These are phyloP conservation scores for Phymastichus coffea DNA, from an alignment of 1,140 invertebrate genomes.

Conservation along the genomic window DNA sequence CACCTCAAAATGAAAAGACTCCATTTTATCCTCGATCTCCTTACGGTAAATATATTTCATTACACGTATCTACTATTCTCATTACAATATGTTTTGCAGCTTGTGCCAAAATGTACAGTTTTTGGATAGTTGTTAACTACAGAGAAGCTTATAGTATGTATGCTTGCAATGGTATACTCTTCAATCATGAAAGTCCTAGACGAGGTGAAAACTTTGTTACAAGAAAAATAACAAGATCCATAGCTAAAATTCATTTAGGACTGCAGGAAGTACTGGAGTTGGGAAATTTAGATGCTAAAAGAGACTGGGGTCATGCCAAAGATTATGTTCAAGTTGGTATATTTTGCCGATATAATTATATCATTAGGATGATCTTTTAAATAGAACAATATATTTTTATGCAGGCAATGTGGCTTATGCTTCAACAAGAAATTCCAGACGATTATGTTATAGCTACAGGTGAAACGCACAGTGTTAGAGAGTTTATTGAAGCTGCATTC, in stretches of 20 bases:
- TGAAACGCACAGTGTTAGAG: constrained; percentile 89
- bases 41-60: constrained; percentile 77
- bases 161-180: constrained; percentile 97
- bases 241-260: constrained; percentile 93
- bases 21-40: constrained; percentile 99
- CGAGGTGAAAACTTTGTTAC: constrained; percentile 99
- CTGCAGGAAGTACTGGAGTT: constrained; percentile 86
- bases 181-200: constrained; percentile 98
- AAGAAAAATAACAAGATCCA: constrained; percentile 94
- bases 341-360: background rate
- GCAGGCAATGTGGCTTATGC: constrained; percentile 99
- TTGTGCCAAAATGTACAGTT: constrained; percentile 97
- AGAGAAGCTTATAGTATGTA: constrained; percentile 97
- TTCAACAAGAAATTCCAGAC: constrained; percentile 90
- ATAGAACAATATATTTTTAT: constrained; percentile 26
- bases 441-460: constrained; percentile 98
- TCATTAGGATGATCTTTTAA: constrained; percentile 21
- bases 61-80: background rate
- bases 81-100: constrained; percentile 63
- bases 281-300: constrained; percentile 92
- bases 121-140: constrained; percentile 99
- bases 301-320: constrained; percentile 99
- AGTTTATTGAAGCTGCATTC: constrained; percentile 95
- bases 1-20: constrained; percentile 96
- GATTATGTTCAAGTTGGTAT: constrained; percentile 91